Evolutionary conservation across 2,113 vertebrate genomes (phyloP).

Genomic region (Laticauda laticaudata): DNA sequence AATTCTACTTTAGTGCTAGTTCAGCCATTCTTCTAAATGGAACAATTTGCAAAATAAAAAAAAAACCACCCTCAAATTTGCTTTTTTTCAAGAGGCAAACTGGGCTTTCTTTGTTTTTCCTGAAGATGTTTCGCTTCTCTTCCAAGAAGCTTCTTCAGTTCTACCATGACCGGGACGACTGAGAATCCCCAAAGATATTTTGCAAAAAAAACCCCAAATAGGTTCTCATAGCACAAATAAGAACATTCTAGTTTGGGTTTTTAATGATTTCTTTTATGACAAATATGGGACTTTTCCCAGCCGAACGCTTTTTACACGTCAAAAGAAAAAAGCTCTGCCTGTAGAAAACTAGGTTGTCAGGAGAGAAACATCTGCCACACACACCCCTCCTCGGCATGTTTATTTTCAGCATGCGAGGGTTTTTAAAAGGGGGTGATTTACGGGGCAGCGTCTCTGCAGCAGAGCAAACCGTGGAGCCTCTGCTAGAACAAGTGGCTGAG

Average conservation of each 20-base stretch:
- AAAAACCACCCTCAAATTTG: neutral
- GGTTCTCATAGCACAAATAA: no score
- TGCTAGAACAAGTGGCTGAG: neutral
- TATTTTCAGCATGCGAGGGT: neutral
- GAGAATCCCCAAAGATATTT: neutral
- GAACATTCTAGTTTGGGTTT: no score
- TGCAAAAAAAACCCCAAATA: neutral
- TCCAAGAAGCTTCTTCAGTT: neutral
- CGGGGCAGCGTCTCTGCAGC: no score
- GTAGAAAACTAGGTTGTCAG: no score
- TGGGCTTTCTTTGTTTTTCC: neutral
- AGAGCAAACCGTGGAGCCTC: neutral
- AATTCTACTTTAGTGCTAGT: no score
- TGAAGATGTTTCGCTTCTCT: neutral
- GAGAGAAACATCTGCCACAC: neutral
- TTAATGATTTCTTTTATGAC: no score
- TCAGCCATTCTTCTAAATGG: neutral
- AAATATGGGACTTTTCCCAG: neutral
- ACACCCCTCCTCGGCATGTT: neutral
- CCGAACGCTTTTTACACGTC: neutral
- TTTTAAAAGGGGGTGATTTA: neutral
- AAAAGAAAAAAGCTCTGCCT: fast-evolving
- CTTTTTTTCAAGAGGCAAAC: neutral
- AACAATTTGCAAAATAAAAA: no score
- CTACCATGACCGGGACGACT: neutral